Base-by-base conservation (phyloP, 2,113 vertebrate genomes). In the Leucoraja erinaceus region DNA sequence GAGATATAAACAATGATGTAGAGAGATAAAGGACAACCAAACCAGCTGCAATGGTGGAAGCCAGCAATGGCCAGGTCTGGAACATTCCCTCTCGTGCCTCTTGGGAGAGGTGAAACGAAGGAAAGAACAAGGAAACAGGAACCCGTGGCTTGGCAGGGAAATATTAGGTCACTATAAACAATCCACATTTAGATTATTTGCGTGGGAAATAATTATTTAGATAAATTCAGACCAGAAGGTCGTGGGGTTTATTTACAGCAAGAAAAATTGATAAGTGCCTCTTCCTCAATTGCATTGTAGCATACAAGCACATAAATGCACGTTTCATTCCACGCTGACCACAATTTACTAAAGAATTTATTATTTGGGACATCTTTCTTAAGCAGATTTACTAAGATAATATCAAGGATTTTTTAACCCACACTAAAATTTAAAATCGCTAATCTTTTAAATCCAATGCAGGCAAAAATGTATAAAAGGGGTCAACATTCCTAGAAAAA, bases 111-210 rank as follows among this genome's bases (percentile, higher is more conserved):
- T 2, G 5, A 2, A n/a, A 12, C 11, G 31, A 31, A 9, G 56
- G 59, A n/a, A 47, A 83, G 79, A 90, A 88, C 10, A 61, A 90
- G 63, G 28, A 31, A 66, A 90, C 84, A 66, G n/a, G 4, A 90
- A 91, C 88, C 22, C 38, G 70, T 33, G 33, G 66, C 31, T 91
- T 54, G 56, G 56, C 88, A 91, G 33, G 20, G 31, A 28, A 25
- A 72, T 33, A 79, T 72, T 72, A 59, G 28, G 83, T 86, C 31
- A 86, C 83, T 86, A 16, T n/a, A 63, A 63, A n/a, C n/a, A 91
- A 70, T 91, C 84, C n/a, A 33, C 2, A 63, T 66, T 88, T 63
- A 66, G n/a, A 81, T 25, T 56, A 61, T 59, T 86, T 61, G 25
- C 31, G 28, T 86, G 56, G 75, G 56, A 86, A 86, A 86, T 59